Conservation (phyloP, 2,797 vertebrate species). For the Esox masquinongy region DNA sequence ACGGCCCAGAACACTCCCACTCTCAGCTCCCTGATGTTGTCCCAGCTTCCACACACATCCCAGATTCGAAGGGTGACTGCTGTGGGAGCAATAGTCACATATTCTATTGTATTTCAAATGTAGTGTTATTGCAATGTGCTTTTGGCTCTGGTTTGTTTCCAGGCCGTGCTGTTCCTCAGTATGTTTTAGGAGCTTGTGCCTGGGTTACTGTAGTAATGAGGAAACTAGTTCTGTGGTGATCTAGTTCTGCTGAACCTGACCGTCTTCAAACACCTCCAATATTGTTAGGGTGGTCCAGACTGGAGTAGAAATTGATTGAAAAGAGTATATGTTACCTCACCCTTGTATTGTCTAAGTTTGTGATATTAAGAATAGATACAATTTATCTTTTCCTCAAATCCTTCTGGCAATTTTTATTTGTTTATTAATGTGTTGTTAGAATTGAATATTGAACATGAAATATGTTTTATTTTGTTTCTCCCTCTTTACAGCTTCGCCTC, state of each 20-base stretch:
- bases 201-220: not conserved
- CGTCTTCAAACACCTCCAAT: not conserved
- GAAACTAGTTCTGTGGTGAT: not conserved
- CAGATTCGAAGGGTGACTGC: not conserved
- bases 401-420: not conserved
- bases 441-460: not conserved
- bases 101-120: constrained; percentile 5
- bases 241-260: not conserved
- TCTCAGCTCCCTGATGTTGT: not conserved
- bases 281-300: not conserved
- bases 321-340: not conserved
- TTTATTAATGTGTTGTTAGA: not conserved
- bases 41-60: not conserved
- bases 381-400: not conserved
- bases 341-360: not conserved
- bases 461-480: not conserved
- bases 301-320: not conserved
- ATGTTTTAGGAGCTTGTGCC: not conserved
- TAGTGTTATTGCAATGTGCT: not conserved
- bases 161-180: not conserved
- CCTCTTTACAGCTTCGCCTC: constrained; percentile 68
- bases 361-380: too few relatives aligned
- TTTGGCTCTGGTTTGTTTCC: not conserved
- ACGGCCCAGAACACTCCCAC: not conserved
- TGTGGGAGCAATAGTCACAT: not conserved